Percentiles rank a stretch among this genome's conserved stretches.
phyloP scores from a whole-genome alignment of 2,113 vertebrate species.

The Mus pahari region DNA sequence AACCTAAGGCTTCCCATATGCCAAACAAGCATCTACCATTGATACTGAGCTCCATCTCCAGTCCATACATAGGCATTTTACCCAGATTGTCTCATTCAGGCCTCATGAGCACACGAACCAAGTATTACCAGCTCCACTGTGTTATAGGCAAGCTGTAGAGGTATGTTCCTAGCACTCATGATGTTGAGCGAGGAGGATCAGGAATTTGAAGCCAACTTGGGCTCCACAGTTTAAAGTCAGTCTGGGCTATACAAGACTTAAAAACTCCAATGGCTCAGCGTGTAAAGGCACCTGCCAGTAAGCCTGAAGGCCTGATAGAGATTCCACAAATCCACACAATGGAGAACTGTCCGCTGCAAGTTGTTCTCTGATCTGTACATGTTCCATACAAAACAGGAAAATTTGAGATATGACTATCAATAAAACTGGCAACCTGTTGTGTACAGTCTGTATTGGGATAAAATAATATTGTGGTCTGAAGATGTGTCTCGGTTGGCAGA shows the following conservation, averaged over 20 bases:
- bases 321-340: not conserved
- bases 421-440: not conserved
- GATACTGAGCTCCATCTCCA: not conserved
- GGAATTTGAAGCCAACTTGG: too few species aligned
- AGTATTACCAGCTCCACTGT: not conserved
- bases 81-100: constrained; percentile 1
- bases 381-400: not conserved
- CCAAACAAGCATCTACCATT: not conserved
- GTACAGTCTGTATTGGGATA: not conserved
- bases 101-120: constrained; percentile 15
- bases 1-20: not conserved
- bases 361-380: not conserved
- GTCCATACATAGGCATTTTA: constrained; percentile 5
- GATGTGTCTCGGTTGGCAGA: not conserved
- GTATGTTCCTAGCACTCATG: not conserved
- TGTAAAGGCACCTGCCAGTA: not conserved
- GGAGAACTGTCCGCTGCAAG: not conserved
- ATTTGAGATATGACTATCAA: not conserved
- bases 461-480: not conserved
- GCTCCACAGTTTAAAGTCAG: not conserved
- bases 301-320: not conserved
- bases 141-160: constrained; percentile 16
- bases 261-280: not conserved
- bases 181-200: not conserved
- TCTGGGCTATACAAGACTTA: not conserved